Evolutionary conservation across 1,140 invertebrate genomes (phyloP).

Genomic region (Latrodectus geometricus): DNA sequence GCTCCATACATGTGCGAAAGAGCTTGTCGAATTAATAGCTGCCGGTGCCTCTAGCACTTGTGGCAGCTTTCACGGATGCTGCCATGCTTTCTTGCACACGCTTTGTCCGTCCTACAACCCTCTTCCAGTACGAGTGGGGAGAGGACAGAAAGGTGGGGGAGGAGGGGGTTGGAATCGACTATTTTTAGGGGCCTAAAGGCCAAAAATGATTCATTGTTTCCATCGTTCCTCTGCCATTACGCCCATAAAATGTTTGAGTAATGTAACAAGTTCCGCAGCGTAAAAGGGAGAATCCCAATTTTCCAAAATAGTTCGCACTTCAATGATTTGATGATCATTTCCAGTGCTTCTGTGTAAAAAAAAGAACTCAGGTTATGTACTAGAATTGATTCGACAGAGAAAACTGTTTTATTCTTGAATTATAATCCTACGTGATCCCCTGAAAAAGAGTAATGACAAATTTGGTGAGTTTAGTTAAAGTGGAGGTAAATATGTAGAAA

Average conservation of each 20-base stretch:
- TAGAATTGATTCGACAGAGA: too few species aligned
- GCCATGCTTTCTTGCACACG: background rate
- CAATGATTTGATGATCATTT: too few species aligned
- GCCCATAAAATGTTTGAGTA: conserved; percentile 37
- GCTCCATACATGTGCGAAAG: conserved; percentile 41
- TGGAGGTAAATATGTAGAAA: too few species aligned
- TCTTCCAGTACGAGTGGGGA: background rate
- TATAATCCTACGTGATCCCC: too few species aligned
- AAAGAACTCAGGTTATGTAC: too few species aligned
- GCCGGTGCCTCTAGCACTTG: background rate
- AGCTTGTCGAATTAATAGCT: conserved; percentile 47
- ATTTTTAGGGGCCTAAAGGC: conserved; percentile 22
- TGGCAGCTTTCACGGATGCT: conserved; percentile 12
- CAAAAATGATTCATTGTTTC: conserved; percentile 32
- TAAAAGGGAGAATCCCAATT: too few species aligned
- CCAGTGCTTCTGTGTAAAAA: too few species aligned
- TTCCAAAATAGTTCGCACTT: too few species aligned
- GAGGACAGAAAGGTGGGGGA: background rate
- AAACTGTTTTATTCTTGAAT: too few species aligned
- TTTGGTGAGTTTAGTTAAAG: too few species aligned
- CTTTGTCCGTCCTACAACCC: background rate
- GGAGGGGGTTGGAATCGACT: background rate
- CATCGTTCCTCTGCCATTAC: conserved; percentile 9
- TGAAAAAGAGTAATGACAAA: too few species aligned
- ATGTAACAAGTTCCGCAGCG: conserved; percentile 21